These are phyloP conservation scores for Dusona sp. DNA, from an alignment of 2,888 invertebrate genomes.

Conservation along the genomic window DNA sequence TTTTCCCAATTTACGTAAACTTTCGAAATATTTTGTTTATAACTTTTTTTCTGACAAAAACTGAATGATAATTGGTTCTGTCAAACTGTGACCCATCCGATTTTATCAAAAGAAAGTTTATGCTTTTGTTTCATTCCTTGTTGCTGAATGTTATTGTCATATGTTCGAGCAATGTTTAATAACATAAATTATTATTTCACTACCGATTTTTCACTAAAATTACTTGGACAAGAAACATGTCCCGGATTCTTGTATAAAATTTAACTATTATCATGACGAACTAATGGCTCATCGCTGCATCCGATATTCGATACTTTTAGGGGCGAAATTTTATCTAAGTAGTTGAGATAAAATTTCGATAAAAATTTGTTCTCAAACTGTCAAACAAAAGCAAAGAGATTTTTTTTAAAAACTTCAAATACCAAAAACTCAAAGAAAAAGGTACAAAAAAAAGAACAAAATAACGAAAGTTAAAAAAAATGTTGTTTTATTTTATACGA, in stretches of 20 bases:
- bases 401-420: neutral
- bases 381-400: neutral
- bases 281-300: neutral
- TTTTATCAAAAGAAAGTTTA: neutral
- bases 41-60: no score
- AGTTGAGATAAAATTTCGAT: slow-evolving; percentile 5
- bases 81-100: no score
- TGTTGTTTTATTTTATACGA: no score
- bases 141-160: neutral
- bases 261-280: neutral
- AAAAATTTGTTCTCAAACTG: neutral
- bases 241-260: neutral
- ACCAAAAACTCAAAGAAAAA: neutral
- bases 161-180: neutral
- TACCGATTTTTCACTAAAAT: neutral
- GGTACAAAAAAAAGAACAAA: neutral
- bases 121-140: neutral
- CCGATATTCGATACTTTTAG: slow-evolving; percentile 18
- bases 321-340: neutral
- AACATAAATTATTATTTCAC: neutral
- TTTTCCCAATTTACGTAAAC: no score
- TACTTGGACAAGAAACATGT: neutral
- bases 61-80: no score
- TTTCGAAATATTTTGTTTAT: no score
- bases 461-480: neutral